Base-by-base conservation (phyloP, 1,140 invertebrate species). In the Drosophila orosa region DNA sequence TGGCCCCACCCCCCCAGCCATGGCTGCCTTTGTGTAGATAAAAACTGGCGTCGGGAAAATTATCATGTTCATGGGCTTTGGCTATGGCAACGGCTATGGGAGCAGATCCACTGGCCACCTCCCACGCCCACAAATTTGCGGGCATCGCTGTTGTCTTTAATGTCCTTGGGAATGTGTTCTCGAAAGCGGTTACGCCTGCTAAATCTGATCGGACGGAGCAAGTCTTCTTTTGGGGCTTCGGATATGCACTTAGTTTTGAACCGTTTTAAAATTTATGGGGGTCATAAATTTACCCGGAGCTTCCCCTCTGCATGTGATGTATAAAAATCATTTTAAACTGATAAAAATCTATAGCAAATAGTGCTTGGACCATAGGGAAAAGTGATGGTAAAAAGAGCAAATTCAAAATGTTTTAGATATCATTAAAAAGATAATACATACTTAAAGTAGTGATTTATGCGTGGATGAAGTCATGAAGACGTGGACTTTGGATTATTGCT, bases 21-120 rank as follows among this genome's bases (percentile, higher is more conserved):
- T 45, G 58, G 71, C 84, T 78, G 76, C 71, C 74, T 72, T 89
- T 74, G 84, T 71, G 80, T 58, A 89, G 84, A 89, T 89, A 89
- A 89, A 89, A 89, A 89, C 85, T 89, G 84, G 84, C 84, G 84
- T 89, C 84, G 82, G 78, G 84, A 89, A 89, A 89, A 89, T 89
- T 89, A 89, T 89, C 84, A 89, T 89, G 84, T 89, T 89, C 84
- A 89, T 89, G 84, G 81, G 57, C 60, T 58, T 63, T 75, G 74
- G 63, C 78, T 48, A 66, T 58, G 68, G 40, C 40, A 42, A 22
- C 65, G 80, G 63, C 78, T 66, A 66, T 61, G 61, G 57, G 61
- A 54, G 44, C 65, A 47, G 66, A 66, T 54, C 60, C 44, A 31
- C 50, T 62, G 45, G 25, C 55, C 55, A 7, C 50, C 22, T 17